Evolutionary conservation across 2,888 invertebrate genomes (phyloP).

Genomic region (Drosophila multiciliata): DNA sequence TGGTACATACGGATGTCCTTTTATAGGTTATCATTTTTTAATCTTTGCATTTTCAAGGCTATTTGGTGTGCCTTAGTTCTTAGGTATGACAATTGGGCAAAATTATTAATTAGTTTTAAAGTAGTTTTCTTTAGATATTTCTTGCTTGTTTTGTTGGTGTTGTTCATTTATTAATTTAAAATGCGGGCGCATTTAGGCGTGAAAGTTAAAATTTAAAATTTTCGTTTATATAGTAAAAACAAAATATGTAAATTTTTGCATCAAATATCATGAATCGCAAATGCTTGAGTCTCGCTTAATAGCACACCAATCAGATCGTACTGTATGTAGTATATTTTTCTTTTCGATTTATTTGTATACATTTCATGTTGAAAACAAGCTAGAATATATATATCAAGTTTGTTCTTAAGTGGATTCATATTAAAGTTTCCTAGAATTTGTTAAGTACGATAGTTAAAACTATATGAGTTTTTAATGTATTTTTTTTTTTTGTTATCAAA

Average conservation of each 20-base stretch:
- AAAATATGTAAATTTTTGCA: constrained; percentile 14
- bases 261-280: constrained; percentile 14
- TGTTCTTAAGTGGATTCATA: constrained; percentile 67
- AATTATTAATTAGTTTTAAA: constrained; percentile 53
- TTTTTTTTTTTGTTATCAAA: constrained; percentile 38
- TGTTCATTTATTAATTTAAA: constrained; percentile 43
- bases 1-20: constrained; percentile 47
- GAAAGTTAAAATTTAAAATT: constrained; percentile 43
- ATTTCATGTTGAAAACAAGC: constrained; percentile 69
- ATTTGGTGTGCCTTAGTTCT: constrained; percentile 73
- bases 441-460: constrained; percentile 67
- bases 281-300: constrained; percentile 38
- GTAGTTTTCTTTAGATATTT: constrained; percentile 38
- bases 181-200: constrained; percentile 47
- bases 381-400: constrained; percentile 72
- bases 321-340: constrained; percentile 33
- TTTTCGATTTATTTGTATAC: constrained; percentile 38
- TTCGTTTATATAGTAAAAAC: constrained; percentile 39
- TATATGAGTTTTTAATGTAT: constrained; percentile 64
- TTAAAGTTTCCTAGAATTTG: constrained; percentile 75
- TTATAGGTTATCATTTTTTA: constrained; percentile 50
- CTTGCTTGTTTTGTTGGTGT: constrained; percentile 35
- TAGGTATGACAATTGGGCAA: constrained; percentile 61
- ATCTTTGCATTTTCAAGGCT: constrained; percentile 69
- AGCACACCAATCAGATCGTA: constrained; percentile 28